These are phyloP conservation scores for Danaus plexippus DNA, from an alignment of 1,140 invertebrate genomes.

Conservation along the genomic window DNA sequence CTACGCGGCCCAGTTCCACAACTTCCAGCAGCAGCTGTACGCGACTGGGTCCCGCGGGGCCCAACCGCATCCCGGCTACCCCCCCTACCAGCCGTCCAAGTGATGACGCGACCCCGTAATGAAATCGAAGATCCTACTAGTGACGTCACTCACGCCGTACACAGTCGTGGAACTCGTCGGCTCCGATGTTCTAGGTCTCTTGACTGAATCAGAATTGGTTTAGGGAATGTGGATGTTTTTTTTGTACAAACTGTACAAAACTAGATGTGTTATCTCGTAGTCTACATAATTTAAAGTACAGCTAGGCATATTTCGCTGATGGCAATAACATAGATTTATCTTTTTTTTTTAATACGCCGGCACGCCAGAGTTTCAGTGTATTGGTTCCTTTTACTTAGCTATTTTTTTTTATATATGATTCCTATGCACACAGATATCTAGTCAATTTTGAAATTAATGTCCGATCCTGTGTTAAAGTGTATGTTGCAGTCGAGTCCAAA, in stretches of 20 bases:
- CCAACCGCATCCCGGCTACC: slow-evolving; percentile 58
- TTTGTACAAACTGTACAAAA: slow-evolving; percentile 68
- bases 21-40: slow-evolving; percentile 95
- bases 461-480: slow-evolving; percentile 49
- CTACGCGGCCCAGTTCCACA: slow-evolving; percentile 95
- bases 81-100: slow-evolving; percentile 62
- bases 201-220: slow-evolving; percentile 50
- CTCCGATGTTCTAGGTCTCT: slow-evolving; percentile 40
- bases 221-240: slow-evolving; percentile 41
- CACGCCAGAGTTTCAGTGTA: slow-evolving; percentile 64
- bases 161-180: no score
- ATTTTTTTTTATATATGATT: slow-evolving; percentile 64
- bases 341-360: slow-evolving; percentile 46
- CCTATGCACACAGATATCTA: slow-evolving; percentile 71
- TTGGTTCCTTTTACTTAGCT: slow-evolving; percentile 69
- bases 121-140: background rate
- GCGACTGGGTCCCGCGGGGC: slow-evolving; percentile 84
- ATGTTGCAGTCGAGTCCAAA: slow-evolving; percentile 47
- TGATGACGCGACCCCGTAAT: slow-evolving; percentile 37
- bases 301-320: slow-evolving; percentile 60
- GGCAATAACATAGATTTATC: slow-evolving; percentile 60
- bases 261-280: slow-evolving; percentile 60
- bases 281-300: slow-evolving; percentile 66
- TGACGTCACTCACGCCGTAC: background rate
- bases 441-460: slow-evolving; percentile 70